Evolutionary conservation across 2,113 vertebrate species (phyloP), one percentile per base, ranked within the genome.

Genomic region (Alces alces): DNA sequence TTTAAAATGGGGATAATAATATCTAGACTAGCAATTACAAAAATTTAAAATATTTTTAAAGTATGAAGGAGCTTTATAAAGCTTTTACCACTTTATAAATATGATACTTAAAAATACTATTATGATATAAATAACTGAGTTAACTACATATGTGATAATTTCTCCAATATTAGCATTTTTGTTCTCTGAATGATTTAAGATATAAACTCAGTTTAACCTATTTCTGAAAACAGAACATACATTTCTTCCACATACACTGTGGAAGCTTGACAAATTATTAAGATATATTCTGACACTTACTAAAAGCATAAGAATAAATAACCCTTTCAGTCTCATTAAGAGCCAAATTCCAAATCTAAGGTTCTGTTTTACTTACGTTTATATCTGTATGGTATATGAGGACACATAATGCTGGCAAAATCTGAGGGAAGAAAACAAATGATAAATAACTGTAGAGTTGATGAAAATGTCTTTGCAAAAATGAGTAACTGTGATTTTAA

Each of bases 361-460:
- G 13, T 73, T 87, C 58, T 84, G 54, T 85, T 97, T 97, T 99
- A 99, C 99, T 99, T 99, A 99, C 99, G 47, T 99, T 99, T 98
- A 99, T 99, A 98, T 99, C 99, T 39, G 99, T 99, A 98, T 99
- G 99, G 98, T 99, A 99, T 99, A 99, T 99, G 97, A 99, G 99
- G 98, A 99, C 99, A 99, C 99, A 99, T 64, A 99, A 99, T 92
- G 99, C 99, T 85, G 99, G 99, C 97, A 99, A 99, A 98, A 99
- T 99, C 99, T 99, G 99, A 96, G 98, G 98, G 98, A 97, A 95
- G 86, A 98, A 98, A 80, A 96, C 45, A 95, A 98, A 98, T 4
- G 98, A 91, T 79, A 97, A 97, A 94, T 87, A 92, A 97, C 55
- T 89, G 50, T 60, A 95, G 33, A 89, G 70, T 36, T 89, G 50